Percentiles rank a stretch among this genome's conserved stretches.
These are phyloP conservation scores for Pogonomyrmex barbatus DNA, from an alignment of 1,140 invertebrate species.

Conservation along the genomic window DNA sequence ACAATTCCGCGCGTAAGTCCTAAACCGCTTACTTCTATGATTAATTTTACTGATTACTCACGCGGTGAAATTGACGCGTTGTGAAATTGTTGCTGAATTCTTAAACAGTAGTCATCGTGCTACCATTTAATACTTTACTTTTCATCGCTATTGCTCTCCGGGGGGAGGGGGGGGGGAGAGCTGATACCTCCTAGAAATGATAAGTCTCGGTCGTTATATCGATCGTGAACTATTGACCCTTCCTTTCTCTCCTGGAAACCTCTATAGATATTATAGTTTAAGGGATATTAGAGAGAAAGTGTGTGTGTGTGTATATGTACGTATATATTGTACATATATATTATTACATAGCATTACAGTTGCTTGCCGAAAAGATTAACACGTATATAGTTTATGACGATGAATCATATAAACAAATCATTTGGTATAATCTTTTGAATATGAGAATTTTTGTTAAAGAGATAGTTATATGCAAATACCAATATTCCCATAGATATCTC, in stretches of 20 bases:
- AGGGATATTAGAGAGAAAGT: slow-evolving; percentile 8
- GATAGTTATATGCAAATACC: slow-evolving; percentile 2
- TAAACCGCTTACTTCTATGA: slow-evolving; percentile 50
- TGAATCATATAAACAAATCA: not conserved
- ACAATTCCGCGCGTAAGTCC: slow-evolving; percentile 41
- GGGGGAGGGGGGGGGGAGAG: not conserved
- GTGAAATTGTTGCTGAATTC: not conserved
- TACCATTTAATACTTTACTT: slow-evolving; percentile 20
- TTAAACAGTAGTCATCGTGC: not conserved
- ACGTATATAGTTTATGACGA: slow-evolving; percentile 1
- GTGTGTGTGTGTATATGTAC: no score
- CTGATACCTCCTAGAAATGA: not conserved
- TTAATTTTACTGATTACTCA: slow-evolving; percentile 44
- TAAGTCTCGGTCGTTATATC: not conserved
- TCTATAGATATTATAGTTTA: slow-evolving; percentile 16
- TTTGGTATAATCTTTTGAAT: slow-evolving; percentile 7
- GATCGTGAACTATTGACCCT: slow-evolving; percentile 12
- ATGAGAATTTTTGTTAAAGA: not conserved
- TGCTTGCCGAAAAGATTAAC: slow-evolving; percentile 2
- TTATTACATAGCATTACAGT: not conserved
- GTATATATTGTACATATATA: no score
- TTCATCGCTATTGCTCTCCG: not conserved
- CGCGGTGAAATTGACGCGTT: not conserved
- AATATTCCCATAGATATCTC: not conserved
- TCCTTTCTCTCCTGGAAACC: not conserved